A percentile compares a stretch with the other conserved stretches of the same genome.
phyloP scores from a whole-genome alignment of 2,113 vertebrate species.

The Gallinago paraguaiae region DNA sequence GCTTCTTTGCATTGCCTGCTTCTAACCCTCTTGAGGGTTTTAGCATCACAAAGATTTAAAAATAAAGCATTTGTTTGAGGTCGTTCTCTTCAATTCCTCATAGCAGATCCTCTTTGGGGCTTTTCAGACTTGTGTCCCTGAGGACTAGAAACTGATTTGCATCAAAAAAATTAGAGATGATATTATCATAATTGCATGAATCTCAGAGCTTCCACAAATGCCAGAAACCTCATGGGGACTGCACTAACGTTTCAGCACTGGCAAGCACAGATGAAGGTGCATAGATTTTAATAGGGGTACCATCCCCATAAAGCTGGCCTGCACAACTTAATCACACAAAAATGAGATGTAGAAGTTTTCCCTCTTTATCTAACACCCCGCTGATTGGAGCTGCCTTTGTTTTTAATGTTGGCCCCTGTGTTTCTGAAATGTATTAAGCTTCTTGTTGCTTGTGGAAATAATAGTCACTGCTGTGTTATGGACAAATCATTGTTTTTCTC shows the following conservation, averaged over 20 bases:
- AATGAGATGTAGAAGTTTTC: not conserved
- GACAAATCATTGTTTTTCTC: not conserved
- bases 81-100: not conserved
- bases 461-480: not conserved
- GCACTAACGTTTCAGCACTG: not conserved
- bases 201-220: not conserved
- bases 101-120: not conserved
- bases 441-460: conserved; percentile 2
- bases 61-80: not conserved
- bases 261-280: not conserved
- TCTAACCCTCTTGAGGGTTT: not conserved
- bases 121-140: not conserved
- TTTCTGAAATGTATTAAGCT: not conserved
- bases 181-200: conserved; percentile 11
- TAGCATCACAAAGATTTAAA: not conserved
- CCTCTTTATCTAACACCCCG: not conserved
- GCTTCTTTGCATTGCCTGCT: not conserved
- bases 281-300: not conserved
- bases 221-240: not conserved
- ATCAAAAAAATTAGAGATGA: not conserved
- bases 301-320: not conserved
- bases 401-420: not conserved
- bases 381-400: not conserved
- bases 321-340: not conserved
- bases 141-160: not conserved